Conservation (phyloP, 2,797 vertebrate genomes). For the Hapalemur alaotrensis region DNA sequence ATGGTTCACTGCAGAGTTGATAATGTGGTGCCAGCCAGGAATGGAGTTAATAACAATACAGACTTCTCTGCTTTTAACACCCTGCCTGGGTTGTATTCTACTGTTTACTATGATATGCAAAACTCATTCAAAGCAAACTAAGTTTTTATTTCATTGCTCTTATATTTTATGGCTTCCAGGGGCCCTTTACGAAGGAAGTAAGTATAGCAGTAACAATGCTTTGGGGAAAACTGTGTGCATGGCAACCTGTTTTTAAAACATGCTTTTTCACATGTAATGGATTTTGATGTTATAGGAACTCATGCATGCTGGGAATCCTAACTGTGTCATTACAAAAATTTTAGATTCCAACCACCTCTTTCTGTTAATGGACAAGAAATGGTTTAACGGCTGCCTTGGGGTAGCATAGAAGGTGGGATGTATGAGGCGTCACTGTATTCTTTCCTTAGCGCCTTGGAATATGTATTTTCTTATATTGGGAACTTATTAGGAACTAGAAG, state of each 20-base stretch:
- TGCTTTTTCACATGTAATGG: conserved; percentile 68
- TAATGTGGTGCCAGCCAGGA: neutral
- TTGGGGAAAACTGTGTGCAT: conserved; percentile 71
- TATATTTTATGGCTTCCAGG: conserved; percentile 78
- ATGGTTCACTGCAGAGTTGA: neutral
- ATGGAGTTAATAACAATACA: neutral
- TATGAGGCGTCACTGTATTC: neutral
- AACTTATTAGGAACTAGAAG: conserved; percentile 3
- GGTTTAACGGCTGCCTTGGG: neutral
- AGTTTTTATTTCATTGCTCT: conserved; percentile 80
- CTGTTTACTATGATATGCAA: conserved; percentile 67
- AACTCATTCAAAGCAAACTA: conserved; percentile 77
- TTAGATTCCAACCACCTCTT: conserved; percentile 33
- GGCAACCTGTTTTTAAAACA: conserved; percentile 66
- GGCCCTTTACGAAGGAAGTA: conserved; percentile 83
- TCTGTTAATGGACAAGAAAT: conserved; percentile 48
- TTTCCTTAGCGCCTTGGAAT: neutral
- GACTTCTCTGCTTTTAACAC: neutral
- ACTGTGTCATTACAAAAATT: neutral
- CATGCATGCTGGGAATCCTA: conserved; percentile 58
- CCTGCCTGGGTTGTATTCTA: conserved; percentile 5
- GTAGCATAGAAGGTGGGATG: neutral
- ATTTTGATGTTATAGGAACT: conserved; percentile 66
- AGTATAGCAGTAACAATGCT: conserved; percentile 64
- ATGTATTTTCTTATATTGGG: neutral